A percentile compares a stretch with the other conserved stretches of the same genome.
These are phyloP conservation scores for Myotis brandtii DNA, from an alignment of 2,113 vertebrate species.

Conservation along the genomic window DNA sequence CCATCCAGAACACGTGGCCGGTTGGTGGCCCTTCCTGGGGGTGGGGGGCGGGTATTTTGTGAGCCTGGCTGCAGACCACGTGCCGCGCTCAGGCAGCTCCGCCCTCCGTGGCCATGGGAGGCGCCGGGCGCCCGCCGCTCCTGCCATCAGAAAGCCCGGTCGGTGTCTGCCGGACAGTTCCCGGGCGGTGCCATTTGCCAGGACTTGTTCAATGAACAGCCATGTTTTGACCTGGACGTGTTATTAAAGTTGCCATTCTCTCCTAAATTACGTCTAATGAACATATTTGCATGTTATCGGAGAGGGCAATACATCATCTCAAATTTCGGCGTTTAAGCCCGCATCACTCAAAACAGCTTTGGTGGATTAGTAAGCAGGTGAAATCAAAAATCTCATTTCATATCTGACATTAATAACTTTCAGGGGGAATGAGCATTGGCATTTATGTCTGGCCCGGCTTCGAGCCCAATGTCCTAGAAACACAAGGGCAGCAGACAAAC, in stretches of 20 bases:
- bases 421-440: constrained; percentile 91
- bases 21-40: background rate
- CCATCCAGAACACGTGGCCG: background rate
- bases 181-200: constrained; percentile 81
- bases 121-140: background rate
- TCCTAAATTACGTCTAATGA: constrained; percentile 85
- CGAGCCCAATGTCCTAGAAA: constrained; percentile 90
- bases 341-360: constrained; percentile 85
- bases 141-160: constrained; percentile 8
- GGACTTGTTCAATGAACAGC: constrained; percentile 87
- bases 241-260: constrained; percentile 82
- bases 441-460: constrained; percentile 91
- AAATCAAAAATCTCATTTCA: constrained; percentile 93
- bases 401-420: constrained; percentile 94
- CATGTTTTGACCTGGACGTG: constrained; percentile 84
- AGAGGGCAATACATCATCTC: constrained; percentile 84
- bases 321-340: constrained; percentile 84
- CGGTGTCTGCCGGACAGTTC: constrained; percentile 68
- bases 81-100: background rate
- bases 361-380: constrained; percentile 90
- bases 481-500: constrained; percentile 91
- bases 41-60: background rate
- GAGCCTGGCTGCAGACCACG: background rate
- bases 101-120: background rate
- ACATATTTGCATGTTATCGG: constrained; percentile 84